Base-by-base conservation (phyloP, 1,140 invertebrate species). In the Cylas formicarius region DNA sequence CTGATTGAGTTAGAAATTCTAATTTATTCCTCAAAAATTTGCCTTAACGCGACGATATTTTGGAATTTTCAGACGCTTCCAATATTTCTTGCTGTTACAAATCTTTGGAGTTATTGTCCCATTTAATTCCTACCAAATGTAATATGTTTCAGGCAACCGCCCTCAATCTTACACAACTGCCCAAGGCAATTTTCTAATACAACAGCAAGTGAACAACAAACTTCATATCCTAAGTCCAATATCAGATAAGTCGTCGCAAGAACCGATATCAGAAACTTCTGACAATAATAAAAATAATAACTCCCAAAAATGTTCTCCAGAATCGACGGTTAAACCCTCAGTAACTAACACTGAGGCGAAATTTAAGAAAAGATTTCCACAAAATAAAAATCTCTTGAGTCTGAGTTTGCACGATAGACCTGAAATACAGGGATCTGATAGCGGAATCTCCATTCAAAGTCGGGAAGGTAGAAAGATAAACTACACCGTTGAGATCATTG, bases 161-260 rank as follows among this genome's bases (percentile, higher is more conserved):
- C 72, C 47, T 31, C 51, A 70, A 53, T 68, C 67, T 47, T 68
- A 66, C 32, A 73, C 77, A 55, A 72, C 75, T 36, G 69, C 72
- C 41, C 76, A 76, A 46, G 58, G 79, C 46, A 74, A 77, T 45
- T 78, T 75, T 31, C 82, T 80, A 55, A 63, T 74, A 14, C 35
- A 46, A 32, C 22, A 36, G 2, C 72, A 75, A 47, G 79, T 83
- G 59, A 73, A 77, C 7, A 76, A 73, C 58, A 87, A 88, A 60
- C 63, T 88, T 48, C 84, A 89, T 60, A 86, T 90, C 54, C 71
- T 91, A 10, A 90, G 86, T 40, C 87, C 87, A 4, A 91, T 90
- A 55, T 90, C 86, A 18, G 87, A 90, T 65, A 90, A 90, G 61
- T 89, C 86, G n/a, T 86, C 84, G 2, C 83, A 88, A 59, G 86